Conservation (phyloP, 1,140 invertebrate genomes). For the Lethrus apterus region DNA sequence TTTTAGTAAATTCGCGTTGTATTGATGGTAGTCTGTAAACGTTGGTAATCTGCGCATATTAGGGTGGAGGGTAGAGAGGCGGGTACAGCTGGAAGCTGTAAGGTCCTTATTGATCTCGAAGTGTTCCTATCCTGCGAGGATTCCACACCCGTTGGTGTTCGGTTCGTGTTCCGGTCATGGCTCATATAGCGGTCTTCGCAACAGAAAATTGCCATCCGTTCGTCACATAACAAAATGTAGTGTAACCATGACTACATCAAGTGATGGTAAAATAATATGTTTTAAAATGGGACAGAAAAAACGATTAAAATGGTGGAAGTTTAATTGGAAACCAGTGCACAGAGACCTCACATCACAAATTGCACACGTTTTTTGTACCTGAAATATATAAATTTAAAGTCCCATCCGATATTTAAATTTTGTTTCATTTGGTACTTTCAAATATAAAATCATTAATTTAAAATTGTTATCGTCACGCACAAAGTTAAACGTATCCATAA, state of each 20-base stretch:
- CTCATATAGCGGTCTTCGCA: conserved; percentile 11
- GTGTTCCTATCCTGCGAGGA: conserved; percentile 25
- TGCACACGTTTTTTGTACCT: conserved; percentile 22
- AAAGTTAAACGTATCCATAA: conserved; percentile 29
- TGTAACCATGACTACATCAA: conserved; percentile 26
- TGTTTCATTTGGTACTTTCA: conserved; percentile 17
- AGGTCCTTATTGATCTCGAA: conserved; percentile 34
- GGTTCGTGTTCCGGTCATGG: conserved; percentile 18
- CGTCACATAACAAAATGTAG: conserved; percentile 5
- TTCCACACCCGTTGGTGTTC: conserved; percentile 28
- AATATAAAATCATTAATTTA: background rate
- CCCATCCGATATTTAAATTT: conserved; percentile 2
- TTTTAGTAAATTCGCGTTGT: too few species aligned
- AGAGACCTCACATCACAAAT: conserved; percentile 24
- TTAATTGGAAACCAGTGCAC: conserved; percentile 22
- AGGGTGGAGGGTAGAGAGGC: too few species aligned
- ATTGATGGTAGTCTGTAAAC: too few species aligned
- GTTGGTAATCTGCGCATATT: too few species aligned
- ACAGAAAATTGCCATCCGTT: background rate
- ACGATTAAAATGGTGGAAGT: conserved; percentile 33
- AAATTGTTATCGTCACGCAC: conserved; percentile 21
- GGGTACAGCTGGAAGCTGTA: conserved; percentile 28
- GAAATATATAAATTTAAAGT: conserved; percentile 15
- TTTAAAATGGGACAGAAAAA: conserved; percentile 29
- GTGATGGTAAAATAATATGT: conserved; percentile 25